Conservation (phyloP, 2,888 invertebrate genomes). For the Sturmia bella region DNA sequence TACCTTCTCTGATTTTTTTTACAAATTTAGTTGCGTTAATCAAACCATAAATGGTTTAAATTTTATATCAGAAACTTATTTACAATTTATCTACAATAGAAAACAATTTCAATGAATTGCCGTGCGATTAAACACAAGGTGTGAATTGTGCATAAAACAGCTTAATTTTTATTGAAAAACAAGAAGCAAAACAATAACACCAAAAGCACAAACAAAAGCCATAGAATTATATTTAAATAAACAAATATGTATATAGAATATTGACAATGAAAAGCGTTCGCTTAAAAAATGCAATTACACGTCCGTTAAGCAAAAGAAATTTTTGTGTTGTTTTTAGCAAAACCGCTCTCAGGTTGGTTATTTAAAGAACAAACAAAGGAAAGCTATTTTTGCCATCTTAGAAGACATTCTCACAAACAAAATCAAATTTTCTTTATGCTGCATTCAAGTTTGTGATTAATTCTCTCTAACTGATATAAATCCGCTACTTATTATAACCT, state of each 20-base stretch:
- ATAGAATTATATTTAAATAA: conserved; percentile 10
- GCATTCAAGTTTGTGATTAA: too few relatives aligned
- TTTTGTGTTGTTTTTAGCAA: not conserved
- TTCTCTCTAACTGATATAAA: too few relatives aligned
- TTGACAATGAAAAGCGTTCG: conserved; percentile 34
- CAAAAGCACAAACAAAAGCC: conserved; percentile 12
- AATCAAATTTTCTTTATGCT: too few relatives aligned
- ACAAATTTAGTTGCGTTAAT: conserved; percentile 27
- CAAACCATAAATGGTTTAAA: conserved; percentile 50
- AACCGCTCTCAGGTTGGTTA: too few relatives aligned
- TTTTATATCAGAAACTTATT: conserved; percentile 25
- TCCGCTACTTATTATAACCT: too few relatives aligned
- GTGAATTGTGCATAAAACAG: conserved; percentile 57
- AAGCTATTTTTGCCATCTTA: too few relatives aligned
- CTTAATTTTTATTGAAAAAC: conserved; percentile 39
- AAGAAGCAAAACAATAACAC: conserved; percentile 5
- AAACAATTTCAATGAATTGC: conserved; percentile 3
- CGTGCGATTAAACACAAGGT: conserved; percentile 52
- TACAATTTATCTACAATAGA: conserved; percentile 3
- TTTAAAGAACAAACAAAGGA: too few relatives aligned
- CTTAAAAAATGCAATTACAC: not conserved
- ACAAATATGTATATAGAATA: conserved; percentile 42
- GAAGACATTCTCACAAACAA: too few relatives aligned
- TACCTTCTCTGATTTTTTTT: not conserved
- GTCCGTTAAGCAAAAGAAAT: not conserved